These are phyloP conservation scores for Todiramphus saurophagus DNA, from an alignment of 2,113 vertebrate genomes.

Conservation along the genomic window DNA sequence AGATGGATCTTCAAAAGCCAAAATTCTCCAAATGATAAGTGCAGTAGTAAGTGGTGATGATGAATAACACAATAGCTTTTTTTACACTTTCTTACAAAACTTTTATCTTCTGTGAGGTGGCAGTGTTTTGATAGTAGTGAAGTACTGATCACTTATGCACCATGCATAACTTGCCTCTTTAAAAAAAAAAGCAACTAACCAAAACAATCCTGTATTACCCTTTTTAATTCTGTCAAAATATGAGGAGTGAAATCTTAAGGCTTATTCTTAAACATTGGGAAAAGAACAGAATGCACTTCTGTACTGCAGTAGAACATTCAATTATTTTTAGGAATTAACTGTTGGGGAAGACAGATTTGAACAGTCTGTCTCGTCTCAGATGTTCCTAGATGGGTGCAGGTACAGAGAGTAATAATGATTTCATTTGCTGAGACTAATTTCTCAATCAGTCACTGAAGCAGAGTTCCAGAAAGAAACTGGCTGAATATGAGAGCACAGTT, in stretches of 20 bases:
- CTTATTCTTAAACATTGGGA: background rate
- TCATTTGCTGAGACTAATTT: conserved; percentile 35
- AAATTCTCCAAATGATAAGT: background rate
- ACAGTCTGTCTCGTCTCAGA: conserved; percentile 34
- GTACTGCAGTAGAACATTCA: background rate
- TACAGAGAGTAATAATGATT: conserved; percentile 21
- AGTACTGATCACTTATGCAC: background rate
- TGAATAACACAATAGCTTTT: background rate
- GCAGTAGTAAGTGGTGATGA: background rate
- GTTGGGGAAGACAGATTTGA: background rate
- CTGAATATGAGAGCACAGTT: background rate
- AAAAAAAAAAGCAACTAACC: background rate
- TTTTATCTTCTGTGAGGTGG: background rate
- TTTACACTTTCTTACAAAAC: background rate
- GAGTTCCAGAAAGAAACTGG: conserved; percentile 27
- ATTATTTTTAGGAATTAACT: background rate
- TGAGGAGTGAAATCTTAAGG: background rate
- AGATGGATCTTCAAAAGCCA: background rate
- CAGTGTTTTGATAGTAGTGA: background rate
- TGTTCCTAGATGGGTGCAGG: conserved; percentile 32
- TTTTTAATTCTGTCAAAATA: background rate
- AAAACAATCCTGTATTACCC: background rate
- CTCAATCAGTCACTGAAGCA: conserved; percentile 25
- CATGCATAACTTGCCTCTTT: background rate
- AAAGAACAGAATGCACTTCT: background rate